A percentile compares a stretch with the other conserved stretches of the same genome.
Evolutionary conservation across 2,113 vertebrate species (phyloP).

Genomic region (Sylvia atricapilla): DNA sequence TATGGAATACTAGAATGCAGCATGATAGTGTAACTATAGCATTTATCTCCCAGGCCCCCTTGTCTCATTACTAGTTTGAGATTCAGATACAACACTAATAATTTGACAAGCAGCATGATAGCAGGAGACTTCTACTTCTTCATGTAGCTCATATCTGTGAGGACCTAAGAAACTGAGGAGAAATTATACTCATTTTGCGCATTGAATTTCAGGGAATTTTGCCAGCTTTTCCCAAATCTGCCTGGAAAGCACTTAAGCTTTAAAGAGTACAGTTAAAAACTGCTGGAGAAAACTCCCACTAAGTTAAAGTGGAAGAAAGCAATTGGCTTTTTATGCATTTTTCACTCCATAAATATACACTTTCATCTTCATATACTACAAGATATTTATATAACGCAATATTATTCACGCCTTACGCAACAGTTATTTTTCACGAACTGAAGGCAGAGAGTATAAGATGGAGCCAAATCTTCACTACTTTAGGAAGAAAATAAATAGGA

Average conservation of each 20-base stretch:
- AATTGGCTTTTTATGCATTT: neutral
- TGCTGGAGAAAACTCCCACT: neutral
- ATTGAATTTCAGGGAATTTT: neutral
- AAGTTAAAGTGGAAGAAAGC: neutral
- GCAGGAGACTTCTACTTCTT: neutral
- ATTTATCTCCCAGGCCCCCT: neutral
- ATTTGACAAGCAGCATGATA: conserved; percentile 9
- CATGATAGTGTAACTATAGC: neutral
- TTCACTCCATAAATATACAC: neutral
- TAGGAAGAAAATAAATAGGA: neutral
- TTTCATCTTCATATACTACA: conserved; percentile 4
- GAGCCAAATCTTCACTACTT: neutral
- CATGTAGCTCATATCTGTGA: neutral
- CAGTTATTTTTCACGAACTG: neutral
- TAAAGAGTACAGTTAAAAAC: neutral
- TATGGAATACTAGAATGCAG: neutral
- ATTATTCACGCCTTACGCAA: conserved; percentile 20
- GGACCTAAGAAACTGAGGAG: neutral
- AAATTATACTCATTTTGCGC: neutral
- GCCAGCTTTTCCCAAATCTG: neutral
- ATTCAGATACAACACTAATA: neutral
- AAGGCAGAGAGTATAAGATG: neutral
- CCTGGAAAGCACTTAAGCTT: neutral
- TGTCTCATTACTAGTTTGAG: neutral
- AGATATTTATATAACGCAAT: conserved; percentile 15